Conservation (phyloP, 2,888 invertebrate species). For the Melipona beecheii region DNA sequence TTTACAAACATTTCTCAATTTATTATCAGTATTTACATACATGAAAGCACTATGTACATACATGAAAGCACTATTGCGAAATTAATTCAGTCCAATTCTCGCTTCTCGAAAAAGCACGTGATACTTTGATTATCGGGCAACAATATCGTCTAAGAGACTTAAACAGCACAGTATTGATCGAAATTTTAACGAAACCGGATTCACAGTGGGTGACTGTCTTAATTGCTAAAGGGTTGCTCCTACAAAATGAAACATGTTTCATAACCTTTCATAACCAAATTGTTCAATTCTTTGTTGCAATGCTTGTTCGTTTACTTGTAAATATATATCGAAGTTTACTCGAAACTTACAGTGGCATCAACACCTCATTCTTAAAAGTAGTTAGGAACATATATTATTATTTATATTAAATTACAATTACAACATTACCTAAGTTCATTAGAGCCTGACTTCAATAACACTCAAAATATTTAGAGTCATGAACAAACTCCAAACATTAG, state of each 20-base stretch:
- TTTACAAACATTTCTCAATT: background rate
- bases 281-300: background rate
- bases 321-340: background rate
- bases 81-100: conserved; percentile 15
- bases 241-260: conserved; percentile 4
- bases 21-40: background rate
- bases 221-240: conserved; percentile 7
- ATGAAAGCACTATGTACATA: too few relatives aligned
- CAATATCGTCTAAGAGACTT: background rate
- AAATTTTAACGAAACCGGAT: conserved; percentile 38
- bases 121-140: background rate
- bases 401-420: background rate
- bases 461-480: background rate
- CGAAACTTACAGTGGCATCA: background rate
- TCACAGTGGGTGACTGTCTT: conserved; percentile 51
- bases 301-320: background rate
- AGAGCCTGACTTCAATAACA: background rate
- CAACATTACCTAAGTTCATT: conserved; percentile 6
- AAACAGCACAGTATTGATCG: conserved; percentile 58
- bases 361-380: background rate
- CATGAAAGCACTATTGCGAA: background rate
- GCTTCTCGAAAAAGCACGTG: conserved; percentile 1
- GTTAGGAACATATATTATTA: background rate
- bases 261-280: conserved; percentile 8
- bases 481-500: background rate